Evolutionary conservation across 2,888 invertebrate genomes (phyloP), one percentile per base, ranked within the genome.

Genomic region (Dryococelus australis): DNA sequence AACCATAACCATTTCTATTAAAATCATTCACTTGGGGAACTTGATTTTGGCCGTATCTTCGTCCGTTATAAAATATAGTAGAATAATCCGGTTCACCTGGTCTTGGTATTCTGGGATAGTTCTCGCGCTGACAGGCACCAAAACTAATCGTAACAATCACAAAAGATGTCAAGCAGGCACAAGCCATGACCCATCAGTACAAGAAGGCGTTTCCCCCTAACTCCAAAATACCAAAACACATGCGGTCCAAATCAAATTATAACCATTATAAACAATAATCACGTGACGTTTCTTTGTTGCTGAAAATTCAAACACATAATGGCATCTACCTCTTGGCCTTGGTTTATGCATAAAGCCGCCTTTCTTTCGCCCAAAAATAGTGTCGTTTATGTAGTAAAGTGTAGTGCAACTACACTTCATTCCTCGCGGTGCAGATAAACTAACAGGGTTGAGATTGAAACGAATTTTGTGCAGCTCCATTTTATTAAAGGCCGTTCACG

Each of bases 31-130:
- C 35, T 35, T 28, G 83, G 9, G 20, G 43, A n/a, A 28, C 13
- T 43, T 83, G 83, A 8, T 8, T 43, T 35, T 83, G 83, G 83
- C 83, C 83, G 24, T 83, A 83, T 24, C 83, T 13, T 83, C 83
- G 28, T 26, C 83, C 83, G n/a, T 83, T 83, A 83, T 9, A 28
- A 28, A 83, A 43, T 43, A 83, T 35, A 20, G 83, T 83, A 83
- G 35, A 24, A 28, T 83, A 83, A 24, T 83, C 43, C 13, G 83
- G 83, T 35, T 83, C 83, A 0, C 83, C 83, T 28, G 83, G 83
- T 35, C 83, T 28, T 27, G 83, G 83, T 35, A 83, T 20, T 83
- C 83, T 83, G 35, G 28, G 35, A 83, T 83, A 83, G 16, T 83
- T 43, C 12, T 35, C 24, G 4, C 24, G 43, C n/a, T 83, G 83